These are phyloP conservation scores for Aphidoletes aphidimyza DNA, from an alignment of 2,888 invertebrate species.

Conservation along the genomic window DNA sequence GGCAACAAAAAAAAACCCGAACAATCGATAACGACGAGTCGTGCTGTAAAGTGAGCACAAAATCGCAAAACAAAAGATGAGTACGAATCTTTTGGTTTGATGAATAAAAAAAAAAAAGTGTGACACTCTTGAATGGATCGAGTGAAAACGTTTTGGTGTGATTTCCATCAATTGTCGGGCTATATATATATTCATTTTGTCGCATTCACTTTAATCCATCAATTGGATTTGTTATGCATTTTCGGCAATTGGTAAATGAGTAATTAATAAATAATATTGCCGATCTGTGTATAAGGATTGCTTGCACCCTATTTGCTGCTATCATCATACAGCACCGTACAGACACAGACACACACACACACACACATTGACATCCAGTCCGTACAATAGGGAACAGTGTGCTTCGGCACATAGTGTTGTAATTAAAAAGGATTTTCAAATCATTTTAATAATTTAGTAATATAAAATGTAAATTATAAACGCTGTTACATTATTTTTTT, in stretches of 20 bases:
- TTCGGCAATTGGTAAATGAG: background rate
- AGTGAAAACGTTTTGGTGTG: no score
- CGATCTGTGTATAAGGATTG: background rate
- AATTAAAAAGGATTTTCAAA: slow-evolving; percentile 49
- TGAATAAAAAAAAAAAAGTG: no score
- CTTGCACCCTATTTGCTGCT: background rate
- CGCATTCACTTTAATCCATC: background rate
- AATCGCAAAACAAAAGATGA: no score
- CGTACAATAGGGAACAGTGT: background rate
- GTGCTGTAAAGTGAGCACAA: no score
- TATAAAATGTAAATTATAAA: slow-evolving; percentile 3
- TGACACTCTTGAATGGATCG: no score
- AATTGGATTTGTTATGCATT: slow-evolving; percentile 12
- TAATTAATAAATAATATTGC: slow-evolving; percentile 16
- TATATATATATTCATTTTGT: background rate
- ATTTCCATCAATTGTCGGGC: no score
- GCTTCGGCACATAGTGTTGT: background rate
- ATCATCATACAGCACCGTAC: no score
- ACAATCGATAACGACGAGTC: no score
- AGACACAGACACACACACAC: background rate
- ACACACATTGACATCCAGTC: background rate
- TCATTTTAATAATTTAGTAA: slow-evolving; percentile 32
- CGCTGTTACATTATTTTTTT: background rate
- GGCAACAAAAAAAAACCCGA: no score
- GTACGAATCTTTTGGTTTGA: no score